Percentiles rank a stretch among this genome's conserved stretches.
Evolutionary conservation across 1,140 invertebrate genomes (phyloP).

Genomic region (Eurosta solidaginis): DNA sequence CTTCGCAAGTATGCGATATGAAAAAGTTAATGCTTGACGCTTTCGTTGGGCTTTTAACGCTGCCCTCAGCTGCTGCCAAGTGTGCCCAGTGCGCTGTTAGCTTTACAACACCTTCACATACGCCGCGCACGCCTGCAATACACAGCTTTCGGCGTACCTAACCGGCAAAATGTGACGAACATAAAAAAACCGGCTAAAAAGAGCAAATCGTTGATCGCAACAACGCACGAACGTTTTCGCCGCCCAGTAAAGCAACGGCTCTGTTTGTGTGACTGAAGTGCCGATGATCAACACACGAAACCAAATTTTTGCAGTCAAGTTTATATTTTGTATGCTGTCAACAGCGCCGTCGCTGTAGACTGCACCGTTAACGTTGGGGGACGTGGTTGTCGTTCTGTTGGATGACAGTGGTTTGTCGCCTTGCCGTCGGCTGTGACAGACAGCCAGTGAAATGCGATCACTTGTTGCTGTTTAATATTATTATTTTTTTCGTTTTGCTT

Average conservation of each 20-base stretch:
- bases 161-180: not conserved
- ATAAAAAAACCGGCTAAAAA: constrained; percentile 6
- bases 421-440: not conserved
- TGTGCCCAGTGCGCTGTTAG: not conserved
- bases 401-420: not conserved
- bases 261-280: not conserved
- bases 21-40: constrained; percentile 8
- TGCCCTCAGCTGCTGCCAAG: not conserved
- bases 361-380: no score
- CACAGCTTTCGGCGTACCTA: not conserved
- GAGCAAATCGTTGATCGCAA: not conserved
- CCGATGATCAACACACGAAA: not conserved
- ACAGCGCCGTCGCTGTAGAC: not conserved
- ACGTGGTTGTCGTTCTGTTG: not conserved
- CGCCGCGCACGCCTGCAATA: not conserved
- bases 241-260: not conserved
- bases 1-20: not conserved
- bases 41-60: not conserved
- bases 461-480: constrained; percentile 3
- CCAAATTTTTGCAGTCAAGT: not conserved
- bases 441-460: constrained; percentile 16
- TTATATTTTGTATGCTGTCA: not conserved
- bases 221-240: not conserved
- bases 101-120: not conserved
- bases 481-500: not conserved